Percentiles rank a stretch among this genome's conserved stretches.
Conservation (phyloP, 2,113 vertebrate species). For the Dipodomys merriami region DNA sequence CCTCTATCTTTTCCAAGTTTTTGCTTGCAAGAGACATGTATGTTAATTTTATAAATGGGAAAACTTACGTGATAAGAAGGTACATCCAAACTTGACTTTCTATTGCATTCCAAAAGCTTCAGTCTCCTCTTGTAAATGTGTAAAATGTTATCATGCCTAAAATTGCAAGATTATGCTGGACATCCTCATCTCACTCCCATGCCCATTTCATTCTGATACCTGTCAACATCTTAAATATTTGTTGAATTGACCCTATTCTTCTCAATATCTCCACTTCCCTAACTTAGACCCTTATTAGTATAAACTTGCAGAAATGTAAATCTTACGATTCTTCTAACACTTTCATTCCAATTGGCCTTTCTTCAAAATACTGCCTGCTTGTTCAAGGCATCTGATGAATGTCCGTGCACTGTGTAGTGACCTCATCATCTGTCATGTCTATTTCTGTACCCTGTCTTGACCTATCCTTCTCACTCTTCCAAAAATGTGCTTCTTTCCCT, state of each 20-base stretch:
- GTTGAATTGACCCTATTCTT: neutral
- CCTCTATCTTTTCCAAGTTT: neutral
- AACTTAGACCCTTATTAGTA: neutral
- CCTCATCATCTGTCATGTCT: neutral
- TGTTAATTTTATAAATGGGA: constrained; percentile 20
- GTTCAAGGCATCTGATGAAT: neutral
- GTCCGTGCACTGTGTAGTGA: neutral
- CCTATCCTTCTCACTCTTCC: neutral
- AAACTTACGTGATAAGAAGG: neutral
- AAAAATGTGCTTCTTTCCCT: constrained; percentile 8
- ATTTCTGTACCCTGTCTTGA: neutral
- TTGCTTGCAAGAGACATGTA: neutral
- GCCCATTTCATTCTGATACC: neutral
- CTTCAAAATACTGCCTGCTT: neutral
- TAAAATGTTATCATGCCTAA: neutral
- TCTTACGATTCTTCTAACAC: neutral
- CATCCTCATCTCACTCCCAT: neutral
- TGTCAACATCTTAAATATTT: neutral
- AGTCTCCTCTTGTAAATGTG: neutral
- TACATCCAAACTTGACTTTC: neutral
- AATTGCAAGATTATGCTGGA: neutral
- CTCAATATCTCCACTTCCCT: neutral
- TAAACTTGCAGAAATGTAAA: neutral
- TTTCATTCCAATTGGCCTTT: neutral
- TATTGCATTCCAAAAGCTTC: neutral